Conservation (phyloP, 2,797 vertebrate genomes). For the Clarias laeviceps region DNA sequence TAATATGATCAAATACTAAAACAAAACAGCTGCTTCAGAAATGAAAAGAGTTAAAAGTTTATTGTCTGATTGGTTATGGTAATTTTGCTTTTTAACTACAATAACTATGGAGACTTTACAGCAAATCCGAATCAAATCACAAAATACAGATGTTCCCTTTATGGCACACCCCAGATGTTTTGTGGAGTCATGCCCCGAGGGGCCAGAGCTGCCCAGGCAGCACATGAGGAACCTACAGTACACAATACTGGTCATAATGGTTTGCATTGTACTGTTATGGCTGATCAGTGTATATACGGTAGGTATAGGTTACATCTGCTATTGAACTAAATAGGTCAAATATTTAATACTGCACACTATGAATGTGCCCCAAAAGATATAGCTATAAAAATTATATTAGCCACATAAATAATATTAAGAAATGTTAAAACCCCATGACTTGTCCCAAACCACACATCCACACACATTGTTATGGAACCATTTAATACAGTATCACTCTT, state of each 20-base stretch:
- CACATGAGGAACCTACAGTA: too few species aligned
- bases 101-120: slow-evolving; percentile 63
- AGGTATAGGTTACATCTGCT: not conserved
- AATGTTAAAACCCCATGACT: too few species aligned
- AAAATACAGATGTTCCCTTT: slow-evolving; percentile 39
- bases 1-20: slow-evolving; percentile 71
- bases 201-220: too few species aligned
- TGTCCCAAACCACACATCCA: not conserved
- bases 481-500: not conserved
- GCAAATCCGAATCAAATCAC: slow-evolving; percentile 48
- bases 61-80: slow-evolving; percentile 77
- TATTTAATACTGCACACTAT: not conserved
- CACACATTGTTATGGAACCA: not conserved
- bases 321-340: not conserved
- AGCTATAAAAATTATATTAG: not conserved
- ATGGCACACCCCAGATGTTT: not conserved
- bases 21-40: slow-evolving; percentile 69
- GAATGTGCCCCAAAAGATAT: not conserved
- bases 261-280: too few species aligned
- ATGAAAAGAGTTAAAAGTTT: slow-evolving; percentile 67
- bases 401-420: not conserved
- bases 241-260: too few species aligned
- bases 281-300: not conserved
- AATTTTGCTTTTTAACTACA: slow-evolving; percentile 73
- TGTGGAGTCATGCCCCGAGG: too few species aligned